Evolutionary conservation across 1,140 invertebrate genomes (phyloP), one percentile per base, ranked within the genome.

Genomic region (Zaprionus gabonicus): DNA sequence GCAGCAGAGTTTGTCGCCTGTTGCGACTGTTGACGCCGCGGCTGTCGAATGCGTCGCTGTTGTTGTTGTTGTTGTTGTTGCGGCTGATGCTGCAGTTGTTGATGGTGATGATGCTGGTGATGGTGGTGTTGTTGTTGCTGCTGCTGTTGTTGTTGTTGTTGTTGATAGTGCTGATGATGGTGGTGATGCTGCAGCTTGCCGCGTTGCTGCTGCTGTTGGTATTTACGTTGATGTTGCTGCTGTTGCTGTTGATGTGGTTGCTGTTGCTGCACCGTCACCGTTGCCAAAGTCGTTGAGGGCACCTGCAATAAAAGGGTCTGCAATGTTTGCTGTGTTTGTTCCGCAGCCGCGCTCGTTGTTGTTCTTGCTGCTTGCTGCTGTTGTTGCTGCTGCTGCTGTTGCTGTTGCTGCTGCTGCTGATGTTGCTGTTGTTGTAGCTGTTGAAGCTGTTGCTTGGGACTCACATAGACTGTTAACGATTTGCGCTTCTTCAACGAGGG

Each of bases 401-500:
- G 57, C n/a, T 81, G 58, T 4, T 53, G 72, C n/a, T 36, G 56
- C 34, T 41, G 58, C 12, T 69, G 77, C 34, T 71, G 80, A 9
- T 63, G 77, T 49, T 76, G 76, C 51, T 71, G 76, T 31, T 75
- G 87, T 31, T 76, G 82, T 71, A 71, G 81, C 23, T 75, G 81
- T 57, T 73, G 71, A 71, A 78, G 81, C 71, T 91, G 90, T 73
- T 82, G 75, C 85, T 91, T 92, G 71, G 91, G 91, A 92, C 91
- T 92, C 91, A 92, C 91, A 92, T 92, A 92, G 71, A 92, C 91
- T 90, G 91, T 92, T 91, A 92, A 78, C 46, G 91, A 92, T 91
- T 92, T 92, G 55, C 91, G 91, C 76, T 92, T 92, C 83, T 92
- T 92, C 70, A 92, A 62, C 77, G 91, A 84, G 6, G 91, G 81